Evolutionary conservation across 2,888 invertebrate genomes (phyloP).

Genomic region (Taenaris catops): DNA sequence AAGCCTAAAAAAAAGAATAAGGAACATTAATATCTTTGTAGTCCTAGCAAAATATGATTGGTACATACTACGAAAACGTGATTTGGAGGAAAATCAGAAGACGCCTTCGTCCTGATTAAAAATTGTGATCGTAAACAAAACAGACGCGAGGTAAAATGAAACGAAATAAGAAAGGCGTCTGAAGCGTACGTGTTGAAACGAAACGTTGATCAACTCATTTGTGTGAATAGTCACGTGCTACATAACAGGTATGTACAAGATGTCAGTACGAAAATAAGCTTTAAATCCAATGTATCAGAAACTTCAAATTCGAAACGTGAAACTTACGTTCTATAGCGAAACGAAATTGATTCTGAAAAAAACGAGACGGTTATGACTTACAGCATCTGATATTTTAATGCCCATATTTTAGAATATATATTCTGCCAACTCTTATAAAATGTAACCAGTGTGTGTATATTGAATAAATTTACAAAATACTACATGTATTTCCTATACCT

Average conservation of each 20-base stretch:
- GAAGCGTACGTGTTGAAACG: slow-evolving; percentile 11
- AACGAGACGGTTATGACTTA: neutral
- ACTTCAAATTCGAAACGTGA: slow-evolving; percentile 9
- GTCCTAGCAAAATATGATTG: too few species aligned
- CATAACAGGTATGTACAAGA: slow-evolving; percentile 10
- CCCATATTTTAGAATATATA: too few species aligned
- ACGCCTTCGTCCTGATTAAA: slow-evolving; percentile 6
- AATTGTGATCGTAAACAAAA: slow-evolving; percentile 11
- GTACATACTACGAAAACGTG: too few species aligned
- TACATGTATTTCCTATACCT: too few species aligned
- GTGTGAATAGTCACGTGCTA: slow-evolving; percentile 11
- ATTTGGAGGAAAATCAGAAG: too few species aligned
- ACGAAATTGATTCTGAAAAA: slow-evolving; percentile 7
- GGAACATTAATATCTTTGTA: too few species aligned
- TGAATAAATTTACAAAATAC: too few species aligned
- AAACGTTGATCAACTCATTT: slow-evolving; percentile 18
- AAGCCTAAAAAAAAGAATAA: too few species aligned
- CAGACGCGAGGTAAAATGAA: slow-evolving; percentile 8
- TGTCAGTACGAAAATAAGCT: slow-evolving; percentile 7
- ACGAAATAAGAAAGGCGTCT: slow-evolving; percentile 8
- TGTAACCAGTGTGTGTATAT: too few species aligned
- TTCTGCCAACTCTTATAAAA: too few species aligned
- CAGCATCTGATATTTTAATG: too few species aligned
- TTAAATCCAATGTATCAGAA: slow-evolving; percentile 6
- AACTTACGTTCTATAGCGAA: neutral